Conservation (phyloP, 64 coral and sea anemone species). For the Montipora capricornis region DNA sequence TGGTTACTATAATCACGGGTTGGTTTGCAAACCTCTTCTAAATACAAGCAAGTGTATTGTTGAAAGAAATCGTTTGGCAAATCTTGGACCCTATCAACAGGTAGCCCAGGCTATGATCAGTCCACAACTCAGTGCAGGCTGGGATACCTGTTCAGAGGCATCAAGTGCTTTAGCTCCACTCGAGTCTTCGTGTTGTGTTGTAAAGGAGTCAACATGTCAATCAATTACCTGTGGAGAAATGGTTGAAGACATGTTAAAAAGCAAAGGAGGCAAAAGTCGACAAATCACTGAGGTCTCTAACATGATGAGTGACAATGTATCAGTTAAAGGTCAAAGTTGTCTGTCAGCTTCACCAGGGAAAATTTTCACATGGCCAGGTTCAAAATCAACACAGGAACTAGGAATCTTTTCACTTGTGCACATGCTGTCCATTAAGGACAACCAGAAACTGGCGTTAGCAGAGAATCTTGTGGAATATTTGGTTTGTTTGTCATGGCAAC, state of each 20-base stretch:
- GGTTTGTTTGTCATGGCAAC: slow-evolving; percentile 47
- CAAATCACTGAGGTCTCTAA: neutral
- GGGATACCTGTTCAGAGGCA: neutral
- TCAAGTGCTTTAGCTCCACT: neutral
- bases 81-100: neutral
- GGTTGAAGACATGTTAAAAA: too few relatives aligned
- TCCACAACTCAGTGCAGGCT: neutral
- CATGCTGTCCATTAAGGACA: slow-evolving; percentile 27
- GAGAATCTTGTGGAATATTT: slow-evolving; percentile 54
- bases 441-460: neutral
- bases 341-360: too few relatives aligned
- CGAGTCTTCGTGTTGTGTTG: neutral
- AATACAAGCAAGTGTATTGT: neutral
- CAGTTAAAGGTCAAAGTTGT: neutral
- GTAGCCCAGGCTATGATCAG: neutral
- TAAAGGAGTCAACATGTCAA: neutral
- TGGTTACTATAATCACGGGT: neutral
- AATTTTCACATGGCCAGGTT: slow-evolving; percentile 36
- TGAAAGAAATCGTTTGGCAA: neutral
- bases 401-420: slow-evolving; percentile 53
- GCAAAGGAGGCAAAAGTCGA: neutral
- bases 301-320: neutral
- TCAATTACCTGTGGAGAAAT: neutral
- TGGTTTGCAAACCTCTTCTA: neutral
- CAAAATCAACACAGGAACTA: slow-evolving; percentile 36